A percentile compares a stretch with the other conserved stretches of the same genome.
These are phyloP conservation scores for Ophiodon elongatus DNA, from an alignment of 2,113 vertebrate species.

Conservation along the genomic window DNA sequence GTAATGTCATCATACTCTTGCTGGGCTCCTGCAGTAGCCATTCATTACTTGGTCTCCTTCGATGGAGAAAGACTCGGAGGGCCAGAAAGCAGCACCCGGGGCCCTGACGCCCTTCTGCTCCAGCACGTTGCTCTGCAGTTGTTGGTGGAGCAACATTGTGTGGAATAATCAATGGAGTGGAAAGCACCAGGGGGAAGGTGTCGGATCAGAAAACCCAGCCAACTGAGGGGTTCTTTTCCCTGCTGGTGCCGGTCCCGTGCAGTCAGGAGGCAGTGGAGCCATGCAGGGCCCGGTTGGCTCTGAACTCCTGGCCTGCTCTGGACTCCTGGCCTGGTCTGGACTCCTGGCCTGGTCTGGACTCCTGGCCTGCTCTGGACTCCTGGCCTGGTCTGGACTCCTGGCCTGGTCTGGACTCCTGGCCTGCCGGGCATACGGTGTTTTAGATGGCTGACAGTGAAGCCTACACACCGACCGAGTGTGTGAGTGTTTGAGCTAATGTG, in stretches of 20 bases:
- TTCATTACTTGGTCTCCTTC: constrained; percentile 6
- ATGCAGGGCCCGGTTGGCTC: too few species aligned
- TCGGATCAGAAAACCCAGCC: constrained; percentile 32
- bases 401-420: background rate
- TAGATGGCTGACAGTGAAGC: background rate
- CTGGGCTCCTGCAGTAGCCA: background rate
- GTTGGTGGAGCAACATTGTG: background rate
- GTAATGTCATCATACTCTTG: background rate
- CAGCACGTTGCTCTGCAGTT: constrained; percentile 13
- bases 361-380: too few species aligned
- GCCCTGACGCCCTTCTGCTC: background rate
- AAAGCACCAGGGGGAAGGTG: constrained; percentile 34
- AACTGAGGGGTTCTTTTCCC: constrained; percentile 9
- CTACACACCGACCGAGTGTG: background rate
- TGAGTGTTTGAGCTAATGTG: background rate
- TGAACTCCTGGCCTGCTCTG: background rate
- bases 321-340: background rate
- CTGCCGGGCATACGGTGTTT: constrained; percentile 8
- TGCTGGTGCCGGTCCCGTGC: background rate
- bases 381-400: background rate
- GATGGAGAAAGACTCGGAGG: constrained; percentile 4
- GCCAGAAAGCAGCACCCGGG: background rate
- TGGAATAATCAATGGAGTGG: constrained; percentile 46
- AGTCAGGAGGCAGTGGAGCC: background rate
- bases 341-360: background rate